phyloP scores from a whole-genome alignment of 2,113 vertebrate genomes.

The Mus spicilegus region DNA sequence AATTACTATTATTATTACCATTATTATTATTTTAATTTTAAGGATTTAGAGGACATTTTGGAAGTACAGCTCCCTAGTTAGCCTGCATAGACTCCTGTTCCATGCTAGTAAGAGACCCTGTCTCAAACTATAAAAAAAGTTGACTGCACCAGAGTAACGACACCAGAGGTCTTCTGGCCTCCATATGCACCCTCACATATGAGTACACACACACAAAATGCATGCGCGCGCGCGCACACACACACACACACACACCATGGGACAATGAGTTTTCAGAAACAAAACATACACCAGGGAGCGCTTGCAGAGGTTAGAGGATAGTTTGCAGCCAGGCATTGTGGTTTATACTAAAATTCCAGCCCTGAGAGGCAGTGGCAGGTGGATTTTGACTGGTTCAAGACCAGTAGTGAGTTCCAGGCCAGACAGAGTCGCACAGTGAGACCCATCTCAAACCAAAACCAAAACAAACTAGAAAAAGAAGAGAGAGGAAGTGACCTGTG shows the following conservation, averaged over 20 bases:
- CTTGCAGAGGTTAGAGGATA: background rate
- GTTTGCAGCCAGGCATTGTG: background rate
- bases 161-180: background rate
- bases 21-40: background rate
- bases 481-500: background rate
- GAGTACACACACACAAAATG: no score
- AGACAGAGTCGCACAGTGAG: background rate
- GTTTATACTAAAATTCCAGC: background rate
- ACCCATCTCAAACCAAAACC: background rate
- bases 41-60: background rate
- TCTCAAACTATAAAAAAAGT: background rate
- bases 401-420: background rate
- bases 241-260: background rate
- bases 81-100: background rate
- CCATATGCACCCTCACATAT: background rate
- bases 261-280: background rate
- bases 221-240: no score
- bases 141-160: background rate
- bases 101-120: background rate
- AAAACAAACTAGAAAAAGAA: background rate
- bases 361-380: background rate
- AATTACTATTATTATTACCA: background rate
- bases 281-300: background rate
- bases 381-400: background rate
- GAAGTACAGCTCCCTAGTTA: background rate